Conservation (phyloP, 2,113 vertebrate species). For the Acrocephalus kingi region DNA sequence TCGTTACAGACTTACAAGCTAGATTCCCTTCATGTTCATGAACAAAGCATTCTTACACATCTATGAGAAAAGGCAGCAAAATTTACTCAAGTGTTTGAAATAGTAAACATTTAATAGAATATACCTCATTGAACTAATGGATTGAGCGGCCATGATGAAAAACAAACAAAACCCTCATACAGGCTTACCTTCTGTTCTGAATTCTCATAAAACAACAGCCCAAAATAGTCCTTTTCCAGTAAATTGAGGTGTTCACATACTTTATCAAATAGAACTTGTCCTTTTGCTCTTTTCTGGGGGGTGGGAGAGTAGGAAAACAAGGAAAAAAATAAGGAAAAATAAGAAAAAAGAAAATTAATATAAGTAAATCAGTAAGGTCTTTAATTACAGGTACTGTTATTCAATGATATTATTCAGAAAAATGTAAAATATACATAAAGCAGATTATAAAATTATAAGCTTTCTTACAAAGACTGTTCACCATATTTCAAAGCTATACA, state of each 20-base stretch:
- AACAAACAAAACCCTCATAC: neutral
- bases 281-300: conserved; percentile 82
- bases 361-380: neutral
- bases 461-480: neutral
- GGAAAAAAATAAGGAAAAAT: neutral
- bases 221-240: conserved; percentile 88
- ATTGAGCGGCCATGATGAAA: neutral
- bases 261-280: conserved; percentile 80
- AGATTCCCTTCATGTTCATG: neutral
- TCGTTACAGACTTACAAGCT: neutral
- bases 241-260: conserved; percentile 87
- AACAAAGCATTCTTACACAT: neutral
- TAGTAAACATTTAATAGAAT: neutral
- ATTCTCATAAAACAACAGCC: conserved; percentile 78
- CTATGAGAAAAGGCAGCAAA: neutral
- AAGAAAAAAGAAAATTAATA: neutral
- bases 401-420: accelerated
- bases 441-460: neutral
- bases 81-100: neutral
- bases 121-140: neutral
- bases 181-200: conserved; percentile 81
- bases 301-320: neutral
- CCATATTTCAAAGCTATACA: neutral
- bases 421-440: neutral
- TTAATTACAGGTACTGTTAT: neutral